A percentile compares a stretch with the other conserved stretches of the same genome.
Evolutionary conservation across 2,888 invertebrate species (phyloP).

Genomic region (Neoaliturus tenellus): DNA sequence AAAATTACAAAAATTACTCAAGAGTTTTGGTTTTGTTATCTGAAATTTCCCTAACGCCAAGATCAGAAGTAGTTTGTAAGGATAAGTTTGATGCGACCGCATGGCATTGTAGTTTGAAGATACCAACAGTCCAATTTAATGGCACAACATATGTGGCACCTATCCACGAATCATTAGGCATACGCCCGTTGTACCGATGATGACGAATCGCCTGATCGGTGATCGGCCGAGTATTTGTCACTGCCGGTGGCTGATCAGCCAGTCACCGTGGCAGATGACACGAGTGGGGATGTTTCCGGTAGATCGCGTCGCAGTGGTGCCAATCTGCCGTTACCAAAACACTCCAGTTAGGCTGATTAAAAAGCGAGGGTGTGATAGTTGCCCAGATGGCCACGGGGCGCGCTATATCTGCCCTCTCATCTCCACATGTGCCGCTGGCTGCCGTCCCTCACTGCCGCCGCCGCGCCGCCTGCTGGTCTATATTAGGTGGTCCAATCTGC

Average conservation of each 20-base stretch:
- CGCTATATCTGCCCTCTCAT: constrained; percentile 7
- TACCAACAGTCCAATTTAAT: too few species aligned
- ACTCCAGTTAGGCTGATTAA: constrained; percentile 43
- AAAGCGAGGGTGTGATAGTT: constrained; percentile 46
- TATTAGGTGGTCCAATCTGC: background rate
- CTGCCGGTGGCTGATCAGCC: constrained; percentile 12
- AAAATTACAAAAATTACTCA: too few species aligned
- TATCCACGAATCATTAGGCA: background rate
- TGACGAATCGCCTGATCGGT: background rate
- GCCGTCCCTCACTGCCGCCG: background rate
- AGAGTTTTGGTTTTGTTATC: too few species aligned
- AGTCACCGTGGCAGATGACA: constrained; percentile 3
- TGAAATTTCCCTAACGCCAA: too few species aligned
- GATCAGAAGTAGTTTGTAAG: too few species aligned
- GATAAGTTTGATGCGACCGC: too few species aligned
- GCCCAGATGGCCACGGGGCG: constrained; percentile 5
- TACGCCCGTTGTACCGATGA: too few species aligned
- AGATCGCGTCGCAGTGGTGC: background rate
- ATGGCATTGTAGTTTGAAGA: too few species aligned
- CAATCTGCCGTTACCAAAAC: constrained; percentile 48
- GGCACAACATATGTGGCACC: background rate
- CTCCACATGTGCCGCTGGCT: constrained; percentile 32
- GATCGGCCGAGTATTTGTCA: background rate
- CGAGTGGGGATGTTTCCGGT: constrained; percentile 45
- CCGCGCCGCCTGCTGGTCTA: background rate